Base-by-base conservation (phyloP, 2,113 vertebrate genomes). In the Actinemys pallida region DNA sequence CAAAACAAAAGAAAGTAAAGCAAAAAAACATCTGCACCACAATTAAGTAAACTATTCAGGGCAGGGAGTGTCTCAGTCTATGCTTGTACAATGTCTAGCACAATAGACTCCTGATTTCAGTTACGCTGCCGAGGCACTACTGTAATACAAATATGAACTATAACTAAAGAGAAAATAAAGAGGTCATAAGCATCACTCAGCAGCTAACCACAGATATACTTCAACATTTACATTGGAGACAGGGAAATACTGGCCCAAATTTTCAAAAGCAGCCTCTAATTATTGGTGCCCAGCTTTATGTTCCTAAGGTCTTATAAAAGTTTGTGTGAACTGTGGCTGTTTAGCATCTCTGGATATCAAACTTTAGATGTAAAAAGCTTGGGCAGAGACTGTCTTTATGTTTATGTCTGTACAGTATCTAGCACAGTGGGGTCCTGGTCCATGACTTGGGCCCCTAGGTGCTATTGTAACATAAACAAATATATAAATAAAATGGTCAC, bases 121-220 rank as follows among this genome's bases (percentile, higher is more conserved):
- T 69, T 80, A 5, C 45, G 3, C 7, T 27, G 14, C 8, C 19
- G 81, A 31, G 57, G 45, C 62, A 54, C 45, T 49, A 59, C 27
- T 29, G 2, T 5, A 81, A 78, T 0, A 12, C 0, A 3, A 92
- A 1, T 42, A 78, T 10, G 10, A 20, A 78, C 1, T 57, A 22
- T 3, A 69, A n/a, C 14, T n/a, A n/a, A 35, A 62, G 62, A 69
- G 35, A 35, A 16, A 35, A 69, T 35, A 69, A 69, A 69, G 31
- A n/a, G 31, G 8, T n/a, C 7, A 35, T 31, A 8, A n/a, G 31
- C 8, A 2, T 19, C 62, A 69, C 16, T 35, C 62, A n/a, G 62
- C 19, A 31, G 42, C 10, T 76, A 17, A 25, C 10, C 72, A 76
- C 72, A 76, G n/a, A 76, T 22, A 10, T 76, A 76, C 9, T 45